Evolutionary conservation across 2,797 vertebrate genomes (phyloP), one percentile per base, ranked within the genome.

Genomic region (Streptopelia turtur): DNA sequence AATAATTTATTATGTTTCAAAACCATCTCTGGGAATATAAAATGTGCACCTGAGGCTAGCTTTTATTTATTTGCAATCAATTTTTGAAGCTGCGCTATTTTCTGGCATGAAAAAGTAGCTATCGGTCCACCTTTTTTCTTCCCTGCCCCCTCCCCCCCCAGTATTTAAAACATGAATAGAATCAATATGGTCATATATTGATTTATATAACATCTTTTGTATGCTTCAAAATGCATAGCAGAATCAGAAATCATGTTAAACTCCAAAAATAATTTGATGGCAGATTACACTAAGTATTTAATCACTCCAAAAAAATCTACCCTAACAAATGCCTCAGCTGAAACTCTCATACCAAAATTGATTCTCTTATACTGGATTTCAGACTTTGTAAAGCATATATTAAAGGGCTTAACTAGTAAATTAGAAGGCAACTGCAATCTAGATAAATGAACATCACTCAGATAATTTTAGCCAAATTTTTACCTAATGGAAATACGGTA

Each of bases 1-100:
- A 93, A 96, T 97, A 98, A 97, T 98, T 98, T 98, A 97, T 97
- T 97, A 96, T 87, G 93, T 93, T 95, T 91, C 97, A 94, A 93
- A 95, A 91, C 84, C 87, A 79, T 95, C 95, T 94, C 93, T 84
- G 94, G 95, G 95, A 96, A 95, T 85, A 87, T 81, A 90, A 96
- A 96, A 91, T 76, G 84, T 95, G 91, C 87, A 93, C 96, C 96
- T 95, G 94, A 97, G 97, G 96, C 96, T 96, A 94, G 82, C 59
- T 93, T 96, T 94, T 97, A 95, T 97, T 96, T 96, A 92, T 95
- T 81, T 93, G 65, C 55, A 85, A 65, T 94, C 82, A 93, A 37
- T 93, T 90, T 90, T 87, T 83, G 76, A 94, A 93, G 80, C 75
- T 6, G 5, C 4, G 4, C 50, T 94, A 13, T 93, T 96, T 96